A percentile compares a stretch with the other conserved stretches of the same genome.
phyloP scores from a whole-genome alignment of 2,888 invertebrate species.

The Ametastegia equiseti region DNA sequence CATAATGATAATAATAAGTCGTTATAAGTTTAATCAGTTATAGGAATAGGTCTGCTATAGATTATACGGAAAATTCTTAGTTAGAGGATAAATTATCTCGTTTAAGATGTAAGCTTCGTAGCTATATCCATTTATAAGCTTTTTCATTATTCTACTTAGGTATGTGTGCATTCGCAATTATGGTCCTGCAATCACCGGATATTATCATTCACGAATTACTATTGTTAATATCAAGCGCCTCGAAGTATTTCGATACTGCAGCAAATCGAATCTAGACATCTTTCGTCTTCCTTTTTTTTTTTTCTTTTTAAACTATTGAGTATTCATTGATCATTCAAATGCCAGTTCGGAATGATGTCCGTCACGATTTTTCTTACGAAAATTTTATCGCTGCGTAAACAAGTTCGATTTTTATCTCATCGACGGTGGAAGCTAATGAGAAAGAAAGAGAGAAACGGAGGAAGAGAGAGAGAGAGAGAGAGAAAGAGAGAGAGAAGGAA shows the following conservation, averaged over 20 bases:
- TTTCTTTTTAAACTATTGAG: background rate
- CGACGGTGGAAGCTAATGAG: too few species aligned
- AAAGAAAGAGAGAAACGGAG: background rate
- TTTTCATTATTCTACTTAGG: background rate
- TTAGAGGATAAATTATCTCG: background rate
- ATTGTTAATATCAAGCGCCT: background rate
- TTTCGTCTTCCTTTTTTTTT: background rate
- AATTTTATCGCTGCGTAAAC: background rate
- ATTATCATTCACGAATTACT: background rate
- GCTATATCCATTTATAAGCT: background rate
- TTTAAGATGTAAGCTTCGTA: conserved; percentile 4
- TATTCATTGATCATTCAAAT: background rate
- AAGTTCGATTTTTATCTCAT: background rate
- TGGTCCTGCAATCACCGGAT: conserved; percentile 29
- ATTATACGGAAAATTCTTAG: background rate
- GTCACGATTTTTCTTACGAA: background rate
- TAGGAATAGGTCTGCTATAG: conserved; percentile 10
- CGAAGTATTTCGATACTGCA: background rate
- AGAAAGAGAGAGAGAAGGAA: background rate
- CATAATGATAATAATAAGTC: background rate
- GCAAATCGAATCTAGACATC: background rate
- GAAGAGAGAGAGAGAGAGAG: background rate
- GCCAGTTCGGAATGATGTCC: background rate
- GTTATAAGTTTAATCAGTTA: conserved; percentile 14
- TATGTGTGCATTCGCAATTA: conserved; percentile 26